Percentiles rank a stretch among this genome's conserved stretches.
These are phyloP conservation scores for Lithophane ornitopus DNA, from an alignment of 2,888 invertebrate genomes.

Conservation along the genomic window DNA sequence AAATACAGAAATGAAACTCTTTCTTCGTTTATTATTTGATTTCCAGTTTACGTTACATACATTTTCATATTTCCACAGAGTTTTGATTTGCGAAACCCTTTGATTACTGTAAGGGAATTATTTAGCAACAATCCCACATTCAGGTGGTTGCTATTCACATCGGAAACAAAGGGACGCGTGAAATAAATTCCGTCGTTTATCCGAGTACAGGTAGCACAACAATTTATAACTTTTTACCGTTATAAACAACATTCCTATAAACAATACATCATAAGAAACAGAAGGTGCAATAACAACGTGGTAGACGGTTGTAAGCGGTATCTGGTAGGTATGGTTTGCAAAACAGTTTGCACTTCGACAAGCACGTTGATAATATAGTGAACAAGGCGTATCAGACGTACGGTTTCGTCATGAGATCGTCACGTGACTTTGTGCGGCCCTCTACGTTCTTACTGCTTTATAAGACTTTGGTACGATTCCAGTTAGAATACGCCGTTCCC, in stretches of 20 bases:
- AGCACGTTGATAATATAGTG: too few species aligned
- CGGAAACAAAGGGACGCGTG: constrained; percentile 59
- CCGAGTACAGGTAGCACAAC: constrained; percentile 53
- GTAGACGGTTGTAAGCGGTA: background rate
- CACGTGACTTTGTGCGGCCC: too few species aligned
- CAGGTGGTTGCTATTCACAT: constrained; percentile 42
- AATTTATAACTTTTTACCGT: constrained; percentile 66
- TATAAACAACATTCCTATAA: constrained; percentile 6
- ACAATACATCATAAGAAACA: constrained; percentile 29
- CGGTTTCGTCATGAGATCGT: too few species aligned
- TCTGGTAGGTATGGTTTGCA: background rate
- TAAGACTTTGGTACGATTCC: too few species aligned
- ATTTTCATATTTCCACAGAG: constrained; percentile 29
- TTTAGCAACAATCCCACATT: constrained; percentile 39
- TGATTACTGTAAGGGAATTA: constrained; percentile 48
- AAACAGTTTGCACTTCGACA: background rate
- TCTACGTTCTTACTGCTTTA: too few species aligned
- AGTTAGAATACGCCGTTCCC: too few species aligned
- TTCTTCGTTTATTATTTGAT: constrained; percentile 18
- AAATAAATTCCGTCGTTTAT: constrained; percentile 62
- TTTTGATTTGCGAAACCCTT: constrained; percentile 39
- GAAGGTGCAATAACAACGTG: constrained; percentile 29
- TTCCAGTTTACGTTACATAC: background rate
- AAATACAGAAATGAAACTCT: constrained; percentile 1
- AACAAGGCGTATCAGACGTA: too few species aligned